Percentiles rank a stretch among this genome's conserved stretches.
Conservation (phyloP, 2,888 invertebrate genomes). For the Eutolmus rufibarbis region DNA sequence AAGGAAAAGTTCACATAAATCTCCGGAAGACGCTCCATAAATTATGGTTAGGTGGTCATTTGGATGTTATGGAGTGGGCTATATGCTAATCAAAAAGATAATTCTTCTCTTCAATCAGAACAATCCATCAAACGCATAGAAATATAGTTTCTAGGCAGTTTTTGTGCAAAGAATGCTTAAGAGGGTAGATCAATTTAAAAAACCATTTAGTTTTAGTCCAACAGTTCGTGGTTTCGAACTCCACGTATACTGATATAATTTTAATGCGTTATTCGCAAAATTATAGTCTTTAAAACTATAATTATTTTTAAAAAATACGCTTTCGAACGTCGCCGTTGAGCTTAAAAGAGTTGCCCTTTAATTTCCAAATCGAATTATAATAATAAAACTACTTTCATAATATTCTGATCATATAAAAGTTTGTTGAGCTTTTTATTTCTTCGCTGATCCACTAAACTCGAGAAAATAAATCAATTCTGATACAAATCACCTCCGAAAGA, state of each 20-base stretch:
- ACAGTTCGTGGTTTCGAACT: neutral
- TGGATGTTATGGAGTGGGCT: neutral
- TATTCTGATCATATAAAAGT: too few species aligned
- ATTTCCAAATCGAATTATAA: too few species aligned
- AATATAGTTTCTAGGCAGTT: neutral
- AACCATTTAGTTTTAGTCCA: too few species aligned
- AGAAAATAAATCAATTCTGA: neutral
- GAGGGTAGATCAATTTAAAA: neutral
- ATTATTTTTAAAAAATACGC: too few species aligned
- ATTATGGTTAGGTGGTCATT: neutral
- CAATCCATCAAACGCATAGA: neutral
- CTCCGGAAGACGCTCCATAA: neutral
- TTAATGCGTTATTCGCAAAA: too few species aligned
- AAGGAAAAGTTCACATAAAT: neutral
- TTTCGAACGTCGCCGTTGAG: too few species aligned
- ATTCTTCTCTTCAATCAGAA: neutral
- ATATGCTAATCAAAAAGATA: neutral
- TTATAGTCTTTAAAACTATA: neutral
- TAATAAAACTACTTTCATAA: neutral
- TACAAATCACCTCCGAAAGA: neutral
- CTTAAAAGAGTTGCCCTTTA: too few species aligned
- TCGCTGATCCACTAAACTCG: neutral
- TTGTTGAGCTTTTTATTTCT: neutral
- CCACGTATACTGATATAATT: neutral
- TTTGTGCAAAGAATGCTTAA: neutral